Percentiles rank a stretch among this genome's conserved stretches.
Evolutionary conservation across 2,888 invertebrate species (phyloP).

Genomic region (Drosophila sordidula): DNA sequence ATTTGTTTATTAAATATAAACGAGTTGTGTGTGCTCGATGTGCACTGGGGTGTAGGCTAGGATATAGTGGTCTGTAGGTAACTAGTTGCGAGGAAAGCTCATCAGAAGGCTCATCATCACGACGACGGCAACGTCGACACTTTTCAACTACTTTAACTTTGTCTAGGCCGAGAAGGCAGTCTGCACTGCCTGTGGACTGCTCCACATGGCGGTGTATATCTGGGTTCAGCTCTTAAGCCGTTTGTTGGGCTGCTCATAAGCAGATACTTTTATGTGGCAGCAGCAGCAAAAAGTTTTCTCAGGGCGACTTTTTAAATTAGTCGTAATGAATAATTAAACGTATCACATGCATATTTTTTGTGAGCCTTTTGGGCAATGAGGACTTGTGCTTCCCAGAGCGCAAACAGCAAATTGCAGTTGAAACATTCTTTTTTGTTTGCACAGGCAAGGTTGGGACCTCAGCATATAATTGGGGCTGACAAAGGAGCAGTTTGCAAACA

Average conservation of each 20-base stretch:
- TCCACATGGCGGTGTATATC: slow-evolving; percentile 14
- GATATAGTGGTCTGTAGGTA: slow-evolving; percentile 7
- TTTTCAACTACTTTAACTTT: slow-evolving; percentile 76
- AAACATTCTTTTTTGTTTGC: slow-evolving; percentile 30
- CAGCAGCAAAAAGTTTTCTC: slow-evolving; percentile 43
- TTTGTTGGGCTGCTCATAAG: slow-evolving; percentile 36
- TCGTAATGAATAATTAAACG: slow-evolving; percentile 75
- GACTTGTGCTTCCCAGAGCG: slow-evolving; percentile 28
- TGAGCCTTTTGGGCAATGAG: slow-evolving; percentile 25
- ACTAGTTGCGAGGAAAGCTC: slow-evolving; percentile 39
- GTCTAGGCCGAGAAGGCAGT: slow-evolving; percentile 27
- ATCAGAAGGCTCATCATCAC: slow-evolving; percentile 31
- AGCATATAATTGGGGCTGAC: slow-evolving; percentile 42
- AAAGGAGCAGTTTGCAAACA: slow-evolving; percentile 40
- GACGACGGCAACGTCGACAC: slow-evolving; percentile 53
- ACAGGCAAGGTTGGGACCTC: slow-evolving; percentile 31
- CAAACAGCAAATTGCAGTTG: slow-evolving; percentile 51
- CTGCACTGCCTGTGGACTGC: slow-evolving; percentile 4
- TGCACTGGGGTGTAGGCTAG: background rate
- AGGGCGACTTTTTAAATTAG: slow-evolving; percentile 72
- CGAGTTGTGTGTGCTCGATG: slow-evolving; percentile 53
- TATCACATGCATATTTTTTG: slow-evolving; percentile 51
- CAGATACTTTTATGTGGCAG: slow-evolving; percentile 39
- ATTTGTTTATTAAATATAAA: slow-evolving; percentile 81
- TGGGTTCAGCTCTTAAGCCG: slow-evolving; percentile 50